Evolutionary conservation across 2,113 vertebrate genomes (phyloP), one percentile per base, ranked within the genome.

Genomic region (Antechinus stuartii): DNA sequence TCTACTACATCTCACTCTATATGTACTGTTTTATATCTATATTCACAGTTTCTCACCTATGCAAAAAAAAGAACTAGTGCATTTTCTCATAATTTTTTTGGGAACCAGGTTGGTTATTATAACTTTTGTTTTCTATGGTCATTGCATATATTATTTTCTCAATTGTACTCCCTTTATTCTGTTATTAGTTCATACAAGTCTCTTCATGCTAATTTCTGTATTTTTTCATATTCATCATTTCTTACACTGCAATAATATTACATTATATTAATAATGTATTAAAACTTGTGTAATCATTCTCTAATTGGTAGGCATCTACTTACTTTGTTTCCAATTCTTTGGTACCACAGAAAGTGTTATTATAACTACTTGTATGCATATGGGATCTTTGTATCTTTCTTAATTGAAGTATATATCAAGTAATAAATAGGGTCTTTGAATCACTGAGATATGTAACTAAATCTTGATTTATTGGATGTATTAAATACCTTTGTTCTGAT

Each of bases 241-340:
- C 90, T 68, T 91, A 26, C 68, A 91, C 27, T 30, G 55, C 90
- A 94, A 50, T 89, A 89, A 57, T 95, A 50, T 55, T 92, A 49
- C 90, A 16, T 46, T 92, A 2, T 90, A 50, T 54, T 53, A 24
- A n/a, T 94, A 24, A n/a, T 94, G 1, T 24, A n/a, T 42, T 16
- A 23, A n/a, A 68, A 76, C 93, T 92, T 92, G 61, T 92, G 35
- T 55, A 94, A 54, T 30, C 84, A 12, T 61, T 96, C 3, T 90
- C 61, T 8, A 92, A 42, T 14, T 19, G 56, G 25, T 93, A 47
- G 27, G 92, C 55, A 92, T 93, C 53, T 92, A 91, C 42, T 68
- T 56, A 91, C 42, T 68, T 56, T 92, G 57, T 91, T 94, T 92
- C 56, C 10, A 54, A 0, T 89, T 92, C 90, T 90, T n/a, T 90